Percentiles rank a stretch among this genome's conserved stretches.
Conservation (phyloP, 2,113 vertebrate genomes). For the Nannobrachium achirus region DNA sequence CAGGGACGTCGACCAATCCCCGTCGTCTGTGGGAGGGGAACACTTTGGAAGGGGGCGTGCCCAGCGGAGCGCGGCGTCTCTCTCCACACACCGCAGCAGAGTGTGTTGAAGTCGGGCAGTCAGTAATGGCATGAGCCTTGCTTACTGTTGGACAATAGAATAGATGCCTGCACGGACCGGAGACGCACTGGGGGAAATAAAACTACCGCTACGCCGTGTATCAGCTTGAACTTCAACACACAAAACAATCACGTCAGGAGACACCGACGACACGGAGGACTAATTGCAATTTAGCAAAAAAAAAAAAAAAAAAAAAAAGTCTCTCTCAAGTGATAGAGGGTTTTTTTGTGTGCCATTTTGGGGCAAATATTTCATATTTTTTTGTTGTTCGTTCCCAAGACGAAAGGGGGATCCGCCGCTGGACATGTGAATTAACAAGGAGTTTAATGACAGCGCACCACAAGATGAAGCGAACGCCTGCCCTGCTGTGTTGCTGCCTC, state of each 20-base stretch:
- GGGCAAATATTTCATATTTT: conserved; percentile 35
- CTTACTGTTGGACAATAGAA: conserved; percentile 64
- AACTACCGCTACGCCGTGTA: conserved; percentile 40
- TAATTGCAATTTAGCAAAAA: conserved; percentile 54
- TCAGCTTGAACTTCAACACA: conserved; percentile 32
- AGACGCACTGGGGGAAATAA: conserved; percentile 52
- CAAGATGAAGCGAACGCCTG: too few species aligned
- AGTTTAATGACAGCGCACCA: too few species aligned
- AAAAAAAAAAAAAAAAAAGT: conserved; percentile 37
- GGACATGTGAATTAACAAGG: conserved; percentile 84
- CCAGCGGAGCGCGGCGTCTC: conserved; percentile 67
- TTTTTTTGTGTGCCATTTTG: too few species aligned
- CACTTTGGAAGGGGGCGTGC: conserved; percentile 70
- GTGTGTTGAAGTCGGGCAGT: conserved; percentile 74
- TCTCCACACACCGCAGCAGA: conserved; percentile 77
- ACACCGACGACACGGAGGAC: conserved; percentile 28
- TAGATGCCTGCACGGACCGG: too few species aligned
- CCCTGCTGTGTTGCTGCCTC: too few species aligned
- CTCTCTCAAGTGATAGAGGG: conserved; percentile 57
- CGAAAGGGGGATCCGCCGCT: conserved; percentile 68
- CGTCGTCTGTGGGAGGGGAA: conserved; percentile 50
- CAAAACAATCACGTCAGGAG: conserved; percentile 4
- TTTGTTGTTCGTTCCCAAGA: conserved; percentile 29
- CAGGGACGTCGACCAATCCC: conserved; percentile 71
- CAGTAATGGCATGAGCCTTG: conserved; percentile 80